phyloP scores from a whole-genome alignment of 2,888 invertebrate genomes.

The Portevinia maculata region DNA sequence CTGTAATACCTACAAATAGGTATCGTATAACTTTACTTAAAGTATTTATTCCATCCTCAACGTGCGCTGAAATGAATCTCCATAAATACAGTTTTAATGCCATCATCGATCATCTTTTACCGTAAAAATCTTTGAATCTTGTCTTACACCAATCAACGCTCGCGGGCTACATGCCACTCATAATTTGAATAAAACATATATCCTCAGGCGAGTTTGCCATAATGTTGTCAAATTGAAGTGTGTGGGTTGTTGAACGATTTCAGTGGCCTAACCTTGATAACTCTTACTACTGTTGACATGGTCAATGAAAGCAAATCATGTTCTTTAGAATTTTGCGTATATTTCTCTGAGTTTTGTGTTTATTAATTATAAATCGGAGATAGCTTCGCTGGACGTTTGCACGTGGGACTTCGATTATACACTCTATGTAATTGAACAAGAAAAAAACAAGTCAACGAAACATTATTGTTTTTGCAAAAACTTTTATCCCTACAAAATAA shows the following conservation, averaged over 20 bases:
- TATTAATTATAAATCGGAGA: no score
- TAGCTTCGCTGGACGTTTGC: no score
- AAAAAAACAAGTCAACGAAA: no score
- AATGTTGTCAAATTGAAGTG: not conserved
- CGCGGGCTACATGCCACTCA: not conserved
- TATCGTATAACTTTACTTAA: no score
- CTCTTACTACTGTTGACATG: slow-evolving; percentile 1
- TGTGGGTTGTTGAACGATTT: not conserved
- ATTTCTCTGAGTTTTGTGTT: not conserved
- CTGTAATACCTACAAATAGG: no score
- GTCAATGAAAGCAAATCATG: not conserved
- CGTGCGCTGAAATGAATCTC: no score
- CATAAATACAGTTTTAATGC: not conserved
- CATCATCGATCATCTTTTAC: not conserved
- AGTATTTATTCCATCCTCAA: no score
- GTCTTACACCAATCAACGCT: not conserved
- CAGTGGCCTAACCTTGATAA: slow-evolving; percentile 6
- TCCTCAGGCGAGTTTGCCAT: not conserved
- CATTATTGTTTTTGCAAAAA: no score
- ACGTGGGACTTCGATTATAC: no score
- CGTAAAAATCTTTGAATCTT: not conserved
- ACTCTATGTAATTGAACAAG: no score
- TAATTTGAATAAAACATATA: not conserved
- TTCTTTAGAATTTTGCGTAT: not conserved
- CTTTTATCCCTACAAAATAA: no score